Evolutionary conservation across 2,888 invertebrate genomes (phyloP), one percentile per base, ranked within the genome.

Genomic region (Teinopalpus imperialis): DNA sequence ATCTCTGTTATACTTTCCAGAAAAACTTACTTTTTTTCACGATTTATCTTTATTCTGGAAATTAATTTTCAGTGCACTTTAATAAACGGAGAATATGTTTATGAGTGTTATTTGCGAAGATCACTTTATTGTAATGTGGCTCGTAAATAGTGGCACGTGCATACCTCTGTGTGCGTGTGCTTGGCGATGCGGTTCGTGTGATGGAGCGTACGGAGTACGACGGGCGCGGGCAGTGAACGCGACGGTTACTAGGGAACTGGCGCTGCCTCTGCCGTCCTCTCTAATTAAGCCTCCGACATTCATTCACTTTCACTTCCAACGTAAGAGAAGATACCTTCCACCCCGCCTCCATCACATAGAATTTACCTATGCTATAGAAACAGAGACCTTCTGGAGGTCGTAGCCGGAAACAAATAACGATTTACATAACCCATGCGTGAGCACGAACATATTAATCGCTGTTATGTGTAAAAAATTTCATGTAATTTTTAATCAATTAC

Each of bases 301-400:
- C 88, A 85, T 85, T 87, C 83, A 87, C 88, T 88, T 88, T 88
- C 88, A 88, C 88, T 88, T 88, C 85, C 78, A 86, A 82, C 79
- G 75, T 65, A 68, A 77, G 78, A 78, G 79, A 82, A 74, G 83
- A 81, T 68, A 75, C 76, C 74, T 70, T 68, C 59, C 71, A 64
- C 68, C 73, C 73, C 72, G 69, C 76, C 74, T 74, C 74, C 8
- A 71, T 69, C 66, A 64, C 65, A 59, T 64, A 63, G 66, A 67
- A 67, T 60, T 30, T 69, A 69, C 69, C 67, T 42, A 39, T 32
- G 40, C 39, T 45, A 43, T 53, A 53, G 51, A 48, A 50, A 47
- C 59, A 54, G 62, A 81, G 82, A 85, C 87, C 87, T 86, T 86
- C 83, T 75, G 78, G 86, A 86, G 86, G 86, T 85, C 87, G 74